These are phyloP conservation scores for Trichonephila clavata DNA, from an alignment of 1,140 invertebrate genomes.

Conservation along the genomic window DNA sequence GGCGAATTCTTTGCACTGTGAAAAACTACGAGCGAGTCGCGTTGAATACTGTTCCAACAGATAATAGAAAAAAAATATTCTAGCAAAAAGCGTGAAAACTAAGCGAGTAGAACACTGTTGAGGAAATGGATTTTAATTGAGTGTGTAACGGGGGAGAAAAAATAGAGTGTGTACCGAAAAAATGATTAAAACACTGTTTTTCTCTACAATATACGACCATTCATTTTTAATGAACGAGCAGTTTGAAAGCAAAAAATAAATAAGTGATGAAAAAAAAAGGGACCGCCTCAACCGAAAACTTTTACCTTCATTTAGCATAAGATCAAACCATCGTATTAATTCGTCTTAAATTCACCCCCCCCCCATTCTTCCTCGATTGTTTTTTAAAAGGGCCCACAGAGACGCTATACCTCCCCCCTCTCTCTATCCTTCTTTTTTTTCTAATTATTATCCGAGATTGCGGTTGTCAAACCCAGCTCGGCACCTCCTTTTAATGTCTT, in stretches of 20 bases:
- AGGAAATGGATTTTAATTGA: constrained; percentile 66
- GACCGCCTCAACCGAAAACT: constrained; percentile 27
- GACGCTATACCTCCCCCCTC: not conserved
- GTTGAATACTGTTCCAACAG: not conserved
- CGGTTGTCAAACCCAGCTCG: constrained; percentile 72
- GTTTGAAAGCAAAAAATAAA: not conserved
- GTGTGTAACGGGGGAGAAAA: constrained; percentile 22
- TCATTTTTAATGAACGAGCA: constrained; percentile 67
- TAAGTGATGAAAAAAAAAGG: not conserved
- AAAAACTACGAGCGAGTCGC: constrained; percentile 13
- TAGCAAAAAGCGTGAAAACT: constrained; percentile 43
- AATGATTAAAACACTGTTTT: constrained; percentile 35
- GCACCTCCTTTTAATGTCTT: constrained; percentile 71
- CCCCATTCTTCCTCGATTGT: constrained; percentile 29
- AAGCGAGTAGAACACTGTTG: constrained; percentile 28
- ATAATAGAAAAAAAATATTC: not conserved
- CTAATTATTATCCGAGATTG: constrained; percentile 72
- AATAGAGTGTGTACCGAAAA: not conserved
- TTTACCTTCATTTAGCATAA: constrained; percentile 68
- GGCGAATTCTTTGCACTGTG: not conserved
- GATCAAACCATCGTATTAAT: constrained; percentile 71
- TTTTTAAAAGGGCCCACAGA: constrained; percentile 18
- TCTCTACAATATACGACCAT: constrained; percentile 28
- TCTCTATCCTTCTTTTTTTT: not conserved
- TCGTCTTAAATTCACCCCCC: constrained; percentile 47